These are phyloP conservation scores for Amphibalanus amphitrite DNA, from an alignment of 1,140 invertebrate species.

Conservation along the genomic window DNA sequence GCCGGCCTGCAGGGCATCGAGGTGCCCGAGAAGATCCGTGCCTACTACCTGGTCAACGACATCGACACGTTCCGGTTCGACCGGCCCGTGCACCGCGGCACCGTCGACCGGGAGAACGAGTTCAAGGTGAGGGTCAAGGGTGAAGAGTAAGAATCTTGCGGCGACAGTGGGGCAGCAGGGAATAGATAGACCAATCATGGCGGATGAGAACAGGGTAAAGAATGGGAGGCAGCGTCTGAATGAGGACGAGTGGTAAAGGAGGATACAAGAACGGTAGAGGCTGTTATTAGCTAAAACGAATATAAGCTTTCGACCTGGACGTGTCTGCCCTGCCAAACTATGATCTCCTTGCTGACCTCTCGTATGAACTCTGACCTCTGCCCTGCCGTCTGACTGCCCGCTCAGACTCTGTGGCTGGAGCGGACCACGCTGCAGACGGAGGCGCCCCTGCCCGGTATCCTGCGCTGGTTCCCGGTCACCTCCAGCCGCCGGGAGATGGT, in stretches of 20 bases:
- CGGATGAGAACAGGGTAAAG: too few species aligned
- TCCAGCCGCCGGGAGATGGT: slow-evolving; percentile 59
- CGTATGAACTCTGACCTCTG: too few species aligned
- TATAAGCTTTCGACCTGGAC: too few species aligned
- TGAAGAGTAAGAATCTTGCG: too few species aligned
- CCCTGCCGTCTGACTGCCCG: slow-evolving; percentile 1
- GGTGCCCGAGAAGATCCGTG: slow-evolving; percentile 69
- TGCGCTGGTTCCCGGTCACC: slow-evolving; percentile 85
- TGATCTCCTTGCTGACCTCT: too few species aligned
- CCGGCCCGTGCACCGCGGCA: slow-evolving; percentile 64
- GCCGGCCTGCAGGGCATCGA: slow-evolving; percentile 32
- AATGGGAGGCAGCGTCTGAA: too few species aligned
- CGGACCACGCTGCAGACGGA: slow-evolving; percentile 70
- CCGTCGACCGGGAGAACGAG: slow-evolving; percentile 77
- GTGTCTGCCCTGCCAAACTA: too few species aligned
- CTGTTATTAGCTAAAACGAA: neutral
- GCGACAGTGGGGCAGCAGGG: neutral
- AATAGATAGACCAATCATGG: too few species aligned
- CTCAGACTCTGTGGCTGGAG: slow-evolving; percentile 80
- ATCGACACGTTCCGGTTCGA: slow-evolving; percentile 81
- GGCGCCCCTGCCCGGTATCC: slow-evolving; percentile 69
- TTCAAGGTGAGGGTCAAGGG: slow-evolving; percentile 59
- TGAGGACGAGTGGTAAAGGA: neutral
- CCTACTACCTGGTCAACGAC: slow-evolving; percentile 81
- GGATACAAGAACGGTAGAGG: neutral